These are phyloP conservation scores for Drosophila grimshawi DNA, from an alignment of 1,140 invertebrate species.

Conservation along the genomic window DNA sequence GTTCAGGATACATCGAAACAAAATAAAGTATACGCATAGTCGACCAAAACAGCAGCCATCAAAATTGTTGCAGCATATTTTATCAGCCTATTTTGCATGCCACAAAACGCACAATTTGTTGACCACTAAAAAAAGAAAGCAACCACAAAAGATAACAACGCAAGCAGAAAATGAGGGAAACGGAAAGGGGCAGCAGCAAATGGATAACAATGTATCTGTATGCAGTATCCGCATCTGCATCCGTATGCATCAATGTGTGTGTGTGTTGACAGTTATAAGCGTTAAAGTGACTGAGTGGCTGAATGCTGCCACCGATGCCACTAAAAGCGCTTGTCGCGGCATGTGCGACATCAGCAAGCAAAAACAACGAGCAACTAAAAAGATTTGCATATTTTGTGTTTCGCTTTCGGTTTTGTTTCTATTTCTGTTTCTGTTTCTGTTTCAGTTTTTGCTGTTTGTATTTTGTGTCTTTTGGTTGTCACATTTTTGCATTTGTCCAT, in stretches of 20 bases:
- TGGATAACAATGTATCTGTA: neutral
- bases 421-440: neutral
- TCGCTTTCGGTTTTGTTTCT: neutral
- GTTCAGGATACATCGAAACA: no score
- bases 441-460: neutral
- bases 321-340: conserved; percentile 45
- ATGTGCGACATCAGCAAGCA: conserved; percentile 54
- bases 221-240: conserved; percentile 3
- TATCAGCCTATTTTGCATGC: no score
- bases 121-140: no score
- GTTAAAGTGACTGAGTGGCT: conserved; percentile 75
- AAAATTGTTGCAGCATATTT: no score
- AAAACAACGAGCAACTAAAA: conserved; percentile 70
- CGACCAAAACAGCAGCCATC: no score
- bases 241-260: conserved; percentile 1
- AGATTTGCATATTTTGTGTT: conserved; percentile 67
- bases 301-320: conserved; percentile 44
- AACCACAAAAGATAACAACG: no score
- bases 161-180: no score
- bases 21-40: no score
- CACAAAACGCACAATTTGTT: no score
- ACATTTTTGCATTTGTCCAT: conserved; percentile 46
- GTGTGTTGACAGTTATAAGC: conserved; percentile 72
- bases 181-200: no score
- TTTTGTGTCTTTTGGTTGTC: conserved; percentile 24